Evolutionary conservation across 1,140 invertebrate species (phyloP).

Genomic region (Drosophila bocqueti): DNA sequence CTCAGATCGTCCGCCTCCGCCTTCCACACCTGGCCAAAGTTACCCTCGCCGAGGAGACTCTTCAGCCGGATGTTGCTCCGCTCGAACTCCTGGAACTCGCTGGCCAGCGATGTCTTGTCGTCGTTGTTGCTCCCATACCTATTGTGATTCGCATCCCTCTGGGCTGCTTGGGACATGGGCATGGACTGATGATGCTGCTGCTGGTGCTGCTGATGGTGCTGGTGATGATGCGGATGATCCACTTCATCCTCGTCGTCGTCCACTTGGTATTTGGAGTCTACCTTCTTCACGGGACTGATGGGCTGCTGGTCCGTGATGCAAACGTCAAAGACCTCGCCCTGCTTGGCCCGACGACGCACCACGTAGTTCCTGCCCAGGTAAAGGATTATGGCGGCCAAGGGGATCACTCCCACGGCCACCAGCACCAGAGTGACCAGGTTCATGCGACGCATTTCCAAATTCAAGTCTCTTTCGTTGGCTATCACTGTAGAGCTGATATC

Average conservation of each 20-base stretch:
- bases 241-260: conserved; percentile 85
- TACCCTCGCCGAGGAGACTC: conserved; percentile 92
- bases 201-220: conserved; percentile 46
- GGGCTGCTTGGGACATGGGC: conserved; percentile 35
- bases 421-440: conserved; percentile 87
- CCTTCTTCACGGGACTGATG: conserved; percentile 81
- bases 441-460: conserved; percentile 86
- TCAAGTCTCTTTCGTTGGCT: conserved; percentile 84
- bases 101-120: conserved; percentile 74
- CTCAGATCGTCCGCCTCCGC: conserved; percentile 92
- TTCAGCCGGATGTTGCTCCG: conserved; percentile 91
- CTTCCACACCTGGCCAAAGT: conserved; percentile 95
- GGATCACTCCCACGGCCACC: conserved; percentile 87
- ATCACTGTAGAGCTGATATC: conserved; percentile 83
- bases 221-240: conserved; percentile 85
- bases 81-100: conserved; percentile 90
- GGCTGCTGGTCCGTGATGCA: conserved; percentile 86
- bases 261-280: conserved; percentile 76
- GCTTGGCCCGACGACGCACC: conserved; percentile 86
- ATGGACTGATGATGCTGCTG: conserved; percentile 50
- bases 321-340: conserved; percentile 87
- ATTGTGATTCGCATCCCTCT: conserved; percentile 76
- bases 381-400: conserved; percentile 86
- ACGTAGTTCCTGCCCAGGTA: conserved; percentile 86
- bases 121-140: conserved; percentile 58